Conservation (phyloP, 1,140 invertebrate species). For the Linepithema humile region DNA sequence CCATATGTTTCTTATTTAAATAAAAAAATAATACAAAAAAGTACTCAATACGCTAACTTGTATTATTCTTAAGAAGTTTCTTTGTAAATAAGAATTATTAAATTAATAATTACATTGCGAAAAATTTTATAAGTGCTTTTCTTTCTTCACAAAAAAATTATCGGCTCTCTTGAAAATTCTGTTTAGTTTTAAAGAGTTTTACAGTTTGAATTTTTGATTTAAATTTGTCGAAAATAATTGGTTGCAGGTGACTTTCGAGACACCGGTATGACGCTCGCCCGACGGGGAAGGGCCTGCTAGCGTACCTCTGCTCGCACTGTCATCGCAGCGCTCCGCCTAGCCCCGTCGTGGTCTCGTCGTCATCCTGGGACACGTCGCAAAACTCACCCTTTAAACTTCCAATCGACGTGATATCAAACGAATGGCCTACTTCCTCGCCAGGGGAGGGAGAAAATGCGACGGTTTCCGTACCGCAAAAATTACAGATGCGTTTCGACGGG, state of each 20-base stretch:
- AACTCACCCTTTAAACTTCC: constrained; percentile 48
- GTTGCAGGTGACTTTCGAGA: constrained; percentile 78
- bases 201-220: no score
- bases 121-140: no score
- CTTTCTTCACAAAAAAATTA: no score
- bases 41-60: no score
- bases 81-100: no score
- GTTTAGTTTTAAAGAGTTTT: no score
- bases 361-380: constrained; percentile 11
- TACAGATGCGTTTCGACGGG: background rate
- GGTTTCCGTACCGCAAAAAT: background rate
- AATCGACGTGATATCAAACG: constrained; percentile 42
- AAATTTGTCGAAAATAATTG: no score
- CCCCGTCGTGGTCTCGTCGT: constrained; percentile 70
- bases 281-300: constrained; percentile 79
- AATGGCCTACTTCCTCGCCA: constrained; percentile 36
- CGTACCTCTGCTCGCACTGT: constrained; percentile 77
- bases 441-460: background rate
- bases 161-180: no score
- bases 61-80: no score
- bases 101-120: no score
- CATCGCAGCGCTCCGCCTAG: constrained; percentile 77
- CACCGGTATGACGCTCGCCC: constrained; percentile 80
- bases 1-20: background rate
- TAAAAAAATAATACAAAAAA: no score